Conservation (phyloP, 2,113 vertebrate genomes). For the Callorhinus ursinus region DNA sequence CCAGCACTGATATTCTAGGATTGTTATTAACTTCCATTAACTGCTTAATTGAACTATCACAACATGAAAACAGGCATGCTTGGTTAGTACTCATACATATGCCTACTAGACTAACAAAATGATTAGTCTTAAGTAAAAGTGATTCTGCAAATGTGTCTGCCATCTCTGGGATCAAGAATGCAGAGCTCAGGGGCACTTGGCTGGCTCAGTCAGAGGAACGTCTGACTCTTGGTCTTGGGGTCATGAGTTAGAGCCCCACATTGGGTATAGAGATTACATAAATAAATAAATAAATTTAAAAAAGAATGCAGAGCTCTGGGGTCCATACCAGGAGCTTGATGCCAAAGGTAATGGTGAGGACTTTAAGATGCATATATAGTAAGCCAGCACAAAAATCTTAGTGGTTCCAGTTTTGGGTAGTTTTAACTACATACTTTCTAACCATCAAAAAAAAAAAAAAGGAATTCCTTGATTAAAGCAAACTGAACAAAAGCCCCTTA, state of each 20-base stretch:
- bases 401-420: background rate
- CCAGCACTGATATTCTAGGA: accelerated
- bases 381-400: background rate
- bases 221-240: background rate
- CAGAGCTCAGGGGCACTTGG: background rate
- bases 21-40: background rate
- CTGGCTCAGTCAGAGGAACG: background rate
- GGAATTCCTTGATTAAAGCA: background rate
- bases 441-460: background rate
- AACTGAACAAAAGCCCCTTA: background rate
- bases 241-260: background rate
- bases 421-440: slow-evolving; percentile 7
- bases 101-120: background rate
- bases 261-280: background rate
- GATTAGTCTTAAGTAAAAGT: background rate
- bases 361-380: background rate
- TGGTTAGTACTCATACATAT: background rate
- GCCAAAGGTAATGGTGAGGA: background rate
- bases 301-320: background rate
- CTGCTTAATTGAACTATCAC: background rate
- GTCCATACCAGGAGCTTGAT: background rate
- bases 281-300: background rate
- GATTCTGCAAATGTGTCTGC: background rate
- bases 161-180: background rate
- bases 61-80: background rate